A percentile compares a stretch with the other conserved stretches of the same genome.
phyloP scores from a whole-genome alignment of 2,113 vertebrate species.

The Ameiurus melas region DNA sequence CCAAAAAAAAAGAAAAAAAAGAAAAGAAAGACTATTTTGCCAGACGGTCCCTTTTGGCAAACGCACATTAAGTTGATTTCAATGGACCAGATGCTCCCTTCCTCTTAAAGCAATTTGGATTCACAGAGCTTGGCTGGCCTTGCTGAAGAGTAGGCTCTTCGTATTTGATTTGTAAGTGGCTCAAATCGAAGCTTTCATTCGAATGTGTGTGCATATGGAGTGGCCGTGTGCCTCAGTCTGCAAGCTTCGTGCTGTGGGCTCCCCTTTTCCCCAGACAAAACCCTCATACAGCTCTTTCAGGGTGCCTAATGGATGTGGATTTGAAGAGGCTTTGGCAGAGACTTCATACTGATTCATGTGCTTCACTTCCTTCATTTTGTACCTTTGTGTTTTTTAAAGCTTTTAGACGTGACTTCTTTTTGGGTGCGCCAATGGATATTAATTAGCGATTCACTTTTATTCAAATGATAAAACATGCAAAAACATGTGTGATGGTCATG shows the following conservation, averaged over 20 bases:
- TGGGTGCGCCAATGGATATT: slow-evolving; percentile 19
- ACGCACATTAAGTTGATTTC: slow-evolving; percentile 59
- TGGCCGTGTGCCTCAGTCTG: slow-evolving; percentile 48
- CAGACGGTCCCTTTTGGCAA: slow-evolving; percentile 58
- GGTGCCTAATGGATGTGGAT: slow-evolving; percentile 50
- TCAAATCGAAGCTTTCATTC: slow-evolving; percentile 58
- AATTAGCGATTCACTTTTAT: slow-evolving; percentile 32
- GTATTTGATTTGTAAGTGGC: slow-evolving; percentile 59
- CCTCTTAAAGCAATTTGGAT: slow-evolving; percentile 61
- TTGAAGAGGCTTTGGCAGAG: slow-evolving; percentile 49
- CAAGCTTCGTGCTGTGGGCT: slow-evolving; percentile 38
- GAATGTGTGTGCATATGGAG: slow-evolving; percentile 52
- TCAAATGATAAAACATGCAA: slow-evolving; percentile 15
- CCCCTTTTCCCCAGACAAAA: slow-evolving; percentile 53
- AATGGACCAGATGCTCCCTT: slow-evolving; percentile 61
- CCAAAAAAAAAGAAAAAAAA: slow-evolving; percentile 23
- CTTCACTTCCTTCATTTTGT: slow-evolving; percentile 26
- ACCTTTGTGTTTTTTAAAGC: slow-evolving; percentile 10
- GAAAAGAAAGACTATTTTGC: slow-evolving; percentile 46
- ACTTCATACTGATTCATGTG: slow-evolving; percentile 41
- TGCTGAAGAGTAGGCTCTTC: slow-evolving; percentile 50
- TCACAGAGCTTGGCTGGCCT: slow-evolving; percentile 54
- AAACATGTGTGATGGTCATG: slow-evolving; percentile 18
- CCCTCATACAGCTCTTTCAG: slow-evolving; percentile 51
- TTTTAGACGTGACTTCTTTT: slow-evolving; percentile 32